phyloP scores from a whole-genome alignment of 2,888 invertebrate species.

The Neuroscelio doddi region DNA sequence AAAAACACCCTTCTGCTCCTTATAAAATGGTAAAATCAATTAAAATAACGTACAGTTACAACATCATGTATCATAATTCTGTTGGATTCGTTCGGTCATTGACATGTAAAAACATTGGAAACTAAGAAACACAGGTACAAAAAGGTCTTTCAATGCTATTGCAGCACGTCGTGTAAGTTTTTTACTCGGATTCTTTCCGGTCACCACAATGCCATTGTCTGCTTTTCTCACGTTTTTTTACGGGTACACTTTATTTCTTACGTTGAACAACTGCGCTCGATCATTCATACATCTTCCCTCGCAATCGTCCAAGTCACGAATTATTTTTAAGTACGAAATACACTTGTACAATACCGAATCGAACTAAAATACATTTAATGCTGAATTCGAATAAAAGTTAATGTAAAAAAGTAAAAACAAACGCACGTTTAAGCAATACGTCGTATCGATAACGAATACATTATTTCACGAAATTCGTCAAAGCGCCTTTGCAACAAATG shows the following conservation, averaged over 20 bases:
- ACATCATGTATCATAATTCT: no score
- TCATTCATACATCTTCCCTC: constrained; percentile 14
- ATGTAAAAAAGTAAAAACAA: no score
- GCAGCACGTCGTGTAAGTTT: constrained; percentile 10
- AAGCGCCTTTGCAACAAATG: no score
- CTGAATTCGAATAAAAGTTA: no score
- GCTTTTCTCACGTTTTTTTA: constrained; percentile 21
- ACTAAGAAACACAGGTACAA: background rate
- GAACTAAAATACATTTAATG: no score
- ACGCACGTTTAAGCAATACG: no score
- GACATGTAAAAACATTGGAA: constrained; percentile 11
- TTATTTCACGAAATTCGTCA: no score
- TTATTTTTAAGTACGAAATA: background rate
- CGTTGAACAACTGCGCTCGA: constrained; percentile 10
- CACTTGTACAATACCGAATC: no score
- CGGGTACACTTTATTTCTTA: background rate
- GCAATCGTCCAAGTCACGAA: constrained; percentile 11
- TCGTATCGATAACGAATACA: no score
- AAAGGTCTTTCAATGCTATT: constrained; percentile 7
- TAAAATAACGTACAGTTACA: no score
- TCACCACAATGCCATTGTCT: constrained; percentile 15
- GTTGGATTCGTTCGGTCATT: constrained; percentile 10
- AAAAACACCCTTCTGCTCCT: no score
- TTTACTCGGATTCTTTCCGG: constrained; percentile 13
- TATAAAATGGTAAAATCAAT: no score